These are phyloP conservation scores for Lichenostomus cassidix DNA, from an alignment of 2,113 vertebrate species.

Conservation along the genomic window DNA sequence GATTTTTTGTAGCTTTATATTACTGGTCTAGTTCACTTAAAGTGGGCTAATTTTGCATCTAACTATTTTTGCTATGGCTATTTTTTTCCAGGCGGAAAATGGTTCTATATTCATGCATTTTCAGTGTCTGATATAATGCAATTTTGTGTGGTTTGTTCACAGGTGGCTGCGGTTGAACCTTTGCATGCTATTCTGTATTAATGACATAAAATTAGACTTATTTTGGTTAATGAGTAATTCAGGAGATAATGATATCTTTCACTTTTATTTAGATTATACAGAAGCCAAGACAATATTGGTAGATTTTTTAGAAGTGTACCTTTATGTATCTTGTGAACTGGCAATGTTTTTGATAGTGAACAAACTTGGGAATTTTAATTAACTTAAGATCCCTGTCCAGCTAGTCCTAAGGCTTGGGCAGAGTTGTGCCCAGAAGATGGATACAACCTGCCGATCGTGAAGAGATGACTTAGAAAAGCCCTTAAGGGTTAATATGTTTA, in stretches of 20 bases:
- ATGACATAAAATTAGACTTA: background rate
- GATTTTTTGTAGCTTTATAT: background rate
- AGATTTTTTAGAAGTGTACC: background rate
- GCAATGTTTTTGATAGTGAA: background rate
- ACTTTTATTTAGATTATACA: background rate
- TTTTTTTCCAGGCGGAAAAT: background rate
- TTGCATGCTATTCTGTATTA: background rate
- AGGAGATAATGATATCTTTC: background rate
- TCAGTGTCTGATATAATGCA: background rate
- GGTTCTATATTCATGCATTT: background rate
- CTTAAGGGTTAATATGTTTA: background rate
- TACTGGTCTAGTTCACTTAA: background rate
- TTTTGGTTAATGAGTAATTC: background rate
- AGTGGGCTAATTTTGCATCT: background rate
- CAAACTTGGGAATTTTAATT: background rate
- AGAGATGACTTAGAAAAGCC: background rate
- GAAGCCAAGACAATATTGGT: background rate
- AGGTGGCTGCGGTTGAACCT: background rate
- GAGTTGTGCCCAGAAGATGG: background rate
- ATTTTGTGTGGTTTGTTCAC: background rate
- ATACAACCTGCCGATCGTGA: background rate
- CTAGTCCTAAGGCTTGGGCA: background rate
- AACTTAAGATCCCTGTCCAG: background rate
- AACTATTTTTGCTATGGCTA: background rate
- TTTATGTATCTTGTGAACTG: background rate